Conservation (phyloP, 2,113 vertebrate species). For the Malurus cyaneus region DNA sequence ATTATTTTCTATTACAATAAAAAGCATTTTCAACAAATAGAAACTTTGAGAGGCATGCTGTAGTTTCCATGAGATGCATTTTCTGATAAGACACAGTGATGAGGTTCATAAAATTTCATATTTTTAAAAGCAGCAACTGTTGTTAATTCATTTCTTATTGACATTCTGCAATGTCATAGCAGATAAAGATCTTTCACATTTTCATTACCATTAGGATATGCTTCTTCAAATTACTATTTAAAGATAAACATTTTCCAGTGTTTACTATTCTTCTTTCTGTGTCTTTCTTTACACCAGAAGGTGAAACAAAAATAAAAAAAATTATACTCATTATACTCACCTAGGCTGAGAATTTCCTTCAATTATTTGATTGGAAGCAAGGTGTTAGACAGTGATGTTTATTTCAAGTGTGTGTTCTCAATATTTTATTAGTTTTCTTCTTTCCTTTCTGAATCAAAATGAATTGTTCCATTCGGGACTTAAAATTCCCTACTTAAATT, state of each 20-base stretch:
- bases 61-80: background rate
- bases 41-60: background rate
- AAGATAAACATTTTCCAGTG: background rate
- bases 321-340: background rate
- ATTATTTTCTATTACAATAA: background rate
- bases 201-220: background rate
- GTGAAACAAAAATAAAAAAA: conserved; percentile 20
- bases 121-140: background rate
- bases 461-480: background rate
- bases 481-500: background rate
- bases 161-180: background rate
- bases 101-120: background rate
- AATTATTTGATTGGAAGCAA: background rate
- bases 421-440: background rate
- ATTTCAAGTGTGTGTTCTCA: background rate
- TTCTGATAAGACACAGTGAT: background rate
- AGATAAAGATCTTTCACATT: conserved; percentile 18
- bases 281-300: background rate
- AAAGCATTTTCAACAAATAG: background rate
- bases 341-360: background rate
- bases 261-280: background rate
- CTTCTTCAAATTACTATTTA: conserved; percentile 3
- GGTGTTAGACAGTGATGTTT: background rate
- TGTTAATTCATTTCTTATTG: background rate
- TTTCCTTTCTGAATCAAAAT: background rate